phyloP scores from a whole-genome alignment of 2,113 vertebrate genomes.

The Takifugu bimaculatus region DNA sequence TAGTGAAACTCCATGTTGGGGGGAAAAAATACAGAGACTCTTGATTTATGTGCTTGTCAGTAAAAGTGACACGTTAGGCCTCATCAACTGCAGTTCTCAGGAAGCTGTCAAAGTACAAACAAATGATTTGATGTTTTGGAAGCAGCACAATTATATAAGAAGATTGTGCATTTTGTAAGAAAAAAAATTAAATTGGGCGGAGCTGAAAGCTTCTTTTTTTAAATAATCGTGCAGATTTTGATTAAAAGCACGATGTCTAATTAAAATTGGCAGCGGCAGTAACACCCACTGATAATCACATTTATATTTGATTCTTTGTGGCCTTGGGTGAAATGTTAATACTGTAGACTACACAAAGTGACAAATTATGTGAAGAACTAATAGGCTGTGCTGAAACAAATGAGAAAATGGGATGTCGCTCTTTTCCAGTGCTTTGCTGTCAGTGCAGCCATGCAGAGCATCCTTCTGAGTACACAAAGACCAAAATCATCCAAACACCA shows the following conservation, averaged over 20 bases:
- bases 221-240: slow-evolving; percentile 45
- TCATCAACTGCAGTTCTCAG: no score
- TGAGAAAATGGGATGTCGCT: not conserved
- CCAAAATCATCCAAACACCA: not conserved
- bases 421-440: not conserved
- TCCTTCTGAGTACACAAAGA: no score
- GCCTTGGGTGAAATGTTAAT: slow-evolving; percentile 64
- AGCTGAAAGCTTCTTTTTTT: slow-evolving; percentile 28
- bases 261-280: slow-evolving; percentile 62
- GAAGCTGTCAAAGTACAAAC: slow-evolving; percentile 12
- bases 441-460: not conserved
- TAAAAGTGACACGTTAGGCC: slow-evolving; percentile 5
- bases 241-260: slow-evolving; percentile 52
- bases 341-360: slow-evolving; percentile 47
- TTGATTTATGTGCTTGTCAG: slow-evolving; percentile 53
- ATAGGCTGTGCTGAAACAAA: slow-evolving; percentile 53
- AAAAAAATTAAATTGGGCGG: slow-evolving; percentile 25
- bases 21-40: slow-evolving; percentile 16
- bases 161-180: not conserved
- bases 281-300: slow-evolving; percentile 61
- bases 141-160: slow-evolving; percentile 15
- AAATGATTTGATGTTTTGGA: slow-evolving; percentile 28
- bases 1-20: not conserved
- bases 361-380: slow-evolving; percentile 70
- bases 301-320: slow-evolving; percentile 39